Evolutionary conservation across 2,113 vertebrate genomes (phyloP), one percentile per base, ranked within the genome.

Genomic region (Corapipo altera): DNA sequence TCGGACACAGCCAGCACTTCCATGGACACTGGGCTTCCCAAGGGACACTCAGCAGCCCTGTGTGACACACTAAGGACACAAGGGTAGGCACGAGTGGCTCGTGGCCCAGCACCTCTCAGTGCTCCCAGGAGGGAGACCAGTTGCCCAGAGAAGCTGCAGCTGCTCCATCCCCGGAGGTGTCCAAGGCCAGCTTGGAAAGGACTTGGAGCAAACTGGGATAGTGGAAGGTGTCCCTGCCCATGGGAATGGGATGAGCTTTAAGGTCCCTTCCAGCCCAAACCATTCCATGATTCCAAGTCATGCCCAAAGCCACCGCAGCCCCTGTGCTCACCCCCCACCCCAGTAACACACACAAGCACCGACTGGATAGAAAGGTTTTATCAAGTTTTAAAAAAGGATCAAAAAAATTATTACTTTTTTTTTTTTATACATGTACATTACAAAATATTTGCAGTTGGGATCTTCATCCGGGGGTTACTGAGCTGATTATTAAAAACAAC

Each of bases 321-420:
- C 62, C 41, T 7, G 21, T 24, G 66, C 48, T 43, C 52, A 5
- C 30, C 9, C 57, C 15, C 17, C 8, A 6, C 30, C 44, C 58
- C 20, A 95, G 90, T 15, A 80, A 89, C 28, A 83, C 48, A 95
- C 69, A 15, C 32, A 89, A 64, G 32, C 79, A 48, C 23, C 0
- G 0, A 8, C 1, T 51, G 69, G 95, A 95, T 92, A 94, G 88
- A 97, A 96, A 97, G 95, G 19, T 82, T 96, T 96, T 97, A 97
- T 95, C 86, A 37, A 93, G 72, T 96, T 95, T 91, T 77, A 33
- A 89, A 96, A 97, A 97, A 93, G 58, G 80, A 94, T 83, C 77
- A 9, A 74, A 88, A 88, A 83, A 89, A 84, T 73, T 62, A 91
- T 54, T 79, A 44, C 18, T 52, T 85, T 67, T 72, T 43, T 48